Percentiles rank a stretch among this genome's conserved stretches.
Evolutionary conservation across 2,113 vertebrate species (phyloP).

Genomic region (Setophaga coronata): DNA sequence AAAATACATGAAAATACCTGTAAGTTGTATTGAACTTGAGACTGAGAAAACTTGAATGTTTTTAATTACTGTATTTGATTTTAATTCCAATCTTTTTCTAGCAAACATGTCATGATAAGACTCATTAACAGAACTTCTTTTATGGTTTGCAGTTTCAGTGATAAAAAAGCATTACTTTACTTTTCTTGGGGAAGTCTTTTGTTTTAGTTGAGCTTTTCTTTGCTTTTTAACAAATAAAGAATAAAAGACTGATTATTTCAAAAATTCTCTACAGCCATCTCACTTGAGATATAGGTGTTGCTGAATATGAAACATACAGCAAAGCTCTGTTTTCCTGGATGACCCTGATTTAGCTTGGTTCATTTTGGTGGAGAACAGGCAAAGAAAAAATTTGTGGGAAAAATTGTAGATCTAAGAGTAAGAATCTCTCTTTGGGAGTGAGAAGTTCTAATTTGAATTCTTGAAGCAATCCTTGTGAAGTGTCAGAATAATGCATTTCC

Average conservation of each 20-base stretch:
- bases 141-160: neutral
- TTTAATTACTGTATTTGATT: neutral
- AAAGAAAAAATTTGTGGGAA: neutral
- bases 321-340: neutral
- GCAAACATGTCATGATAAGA: accelerated
- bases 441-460: neutral
- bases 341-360: neutral
- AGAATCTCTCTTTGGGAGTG: neutral
- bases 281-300: neutral
- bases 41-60: neutral
- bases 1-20: neutral
- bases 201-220: neutral
- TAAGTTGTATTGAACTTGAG: neutral
- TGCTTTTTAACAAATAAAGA: neutral
- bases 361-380: neutral
- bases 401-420: neutral
- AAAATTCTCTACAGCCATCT: neutral
- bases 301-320: neutral
- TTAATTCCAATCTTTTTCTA: neutral
- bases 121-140: neutral
- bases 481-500: neutral
- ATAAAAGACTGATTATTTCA: neutral
- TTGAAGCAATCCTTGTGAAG: neutral
- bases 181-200: neutral
- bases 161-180: neutral